These are phyloP conservation scores for Metopolophium dirhodum DNA, from an alignment of 1,140 invertebrate genomes.

Conservation along the genomic window DNA sequence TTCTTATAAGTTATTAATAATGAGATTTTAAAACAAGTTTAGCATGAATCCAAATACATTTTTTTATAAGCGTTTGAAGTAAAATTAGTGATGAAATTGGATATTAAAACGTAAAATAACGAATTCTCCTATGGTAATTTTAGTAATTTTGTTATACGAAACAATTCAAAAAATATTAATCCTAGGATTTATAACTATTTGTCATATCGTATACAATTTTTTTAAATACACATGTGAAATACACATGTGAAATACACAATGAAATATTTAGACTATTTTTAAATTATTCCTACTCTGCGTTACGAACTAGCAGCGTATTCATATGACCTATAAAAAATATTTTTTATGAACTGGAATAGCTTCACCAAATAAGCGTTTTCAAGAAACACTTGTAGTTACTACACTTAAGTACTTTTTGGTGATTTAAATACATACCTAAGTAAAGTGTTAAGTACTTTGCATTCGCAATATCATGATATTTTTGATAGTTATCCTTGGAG, in stretches of 20 bases:
- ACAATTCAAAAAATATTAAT: not conserved
- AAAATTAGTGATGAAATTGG: not conserved
- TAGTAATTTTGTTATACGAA: not conserved
- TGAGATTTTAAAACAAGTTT: not conserved
- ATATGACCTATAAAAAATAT: too few relatives aligned
- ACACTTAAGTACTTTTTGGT: not conserved
- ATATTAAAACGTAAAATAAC: not conserved
- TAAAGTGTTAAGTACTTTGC: not conserved
- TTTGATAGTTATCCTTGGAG: not conserved
- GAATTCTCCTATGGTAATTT: not conserved
- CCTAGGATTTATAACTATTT: not conserved
- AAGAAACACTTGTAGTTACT: not conserved
- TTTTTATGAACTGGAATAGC: not conserved
- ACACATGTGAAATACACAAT: too few relatives aligned
- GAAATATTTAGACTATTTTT: not conserved
- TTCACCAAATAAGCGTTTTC: not conserved
- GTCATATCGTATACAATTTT: not conserved
- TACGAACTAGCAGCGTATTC: too few relatives aligned
- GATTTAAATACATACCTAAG: constrained; percentile 1
- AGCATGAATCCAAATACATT: not conserved
- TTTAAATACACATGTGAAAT: not conserved
- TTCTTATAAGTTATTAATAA: not conserved
- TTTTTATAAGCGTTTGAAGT: not conserved
- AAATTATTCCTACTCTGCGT: not conserved
- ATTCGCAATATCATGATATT: not conserved